Base-by-base conservation (phyloP, 2,113 vertebrate species). In the Odocoileus virginianus region DNA sequence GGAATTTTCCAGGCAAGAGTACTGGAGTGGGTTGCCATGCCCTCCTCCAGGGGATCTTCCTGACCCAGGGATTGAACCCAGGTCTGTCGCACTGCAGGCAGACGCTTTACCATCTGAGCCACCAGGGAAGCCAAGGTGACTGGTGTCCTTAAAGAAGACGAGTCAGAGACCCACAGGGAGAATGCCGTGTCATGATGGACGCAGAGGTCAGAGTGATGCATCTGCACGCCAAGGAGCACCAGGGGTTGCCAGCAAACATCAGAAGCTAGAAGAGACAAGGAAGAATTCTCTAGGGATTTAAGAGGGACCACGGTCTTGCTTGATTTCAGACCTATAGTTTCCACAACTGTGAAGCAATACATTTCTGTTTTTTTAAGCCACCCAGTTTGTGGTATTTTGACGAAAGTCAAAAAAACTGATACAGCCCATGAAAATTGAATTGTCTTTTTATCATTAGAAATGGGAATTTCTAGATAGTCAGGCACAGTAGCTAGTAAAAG, bases 371-470 rank as follows among this genome's bases (percentile, higher is more conserved):
- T 81, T 58, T 78, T n/a, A 87, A 47, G 50, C 40, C 89, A 7
- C 50, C 45, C 23, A 15, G 57, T 64, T 67, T 55, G 23, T 36
- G 81, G 14, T 54, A 7, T 60, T 94, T 54, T 45, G 45, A 55
- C 2, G 45, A 76, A 89, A 45, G 36, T n/a, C 28, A 50, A 52
- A n/a, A 79, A 71, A 78, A 71, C 43, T 43, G 60, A 71, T 33
- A 60, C 3, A 79, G 52, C 28, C 27, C 25, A 36, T 71, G 19
- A 67, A 89, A 64, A 81, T 21, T 17, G 27, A 76, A 87, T 97
- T 79, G 15, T 81, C 43, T 86, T 78, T 74, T 89, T 79, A 78
- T 79, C 47, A 50, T 93, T 88, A 30, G 95, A 94, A 86, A 43
- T 87, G 36, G 33, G 71, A 52, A 94, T 79, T 91, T 82, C 61